Percentiles rank a stretch among this genome's conserved stretches.
Evolutionary conservation across 23 tunicate species (phyloP).

Genomic region (Halocynthia aurantium): DNA sequence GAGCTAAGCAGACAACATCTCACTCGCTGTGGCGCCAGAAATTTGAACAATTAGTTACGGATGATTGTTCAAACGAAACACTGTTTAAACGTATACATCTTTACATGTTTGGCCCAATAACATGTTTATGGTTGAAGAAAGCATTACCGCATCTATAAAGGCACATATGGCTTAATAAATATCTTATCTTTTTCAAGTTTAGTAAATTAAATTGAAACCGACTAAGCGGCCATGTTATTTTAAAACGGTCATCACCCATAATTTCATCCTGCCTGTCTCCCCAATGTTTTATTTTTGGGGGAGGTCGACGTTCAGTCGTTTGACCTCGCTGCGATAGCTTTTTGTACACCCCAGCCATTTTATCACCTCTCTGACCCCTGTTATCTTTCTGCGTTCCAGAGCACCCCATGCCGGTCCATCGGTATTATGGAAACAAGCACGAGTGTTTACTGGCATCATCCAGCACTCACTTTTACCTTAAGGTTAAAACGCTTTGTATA

Average conservation of each 20-base stretch:
- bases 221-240: no score
- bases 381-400: slow-evolving; percentile 16
- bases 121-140: slow-evolving; percentile 21
- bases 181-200: slow-evolving; percentile 4
- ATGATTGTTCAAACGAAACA: slow-evolving; percentile 23
- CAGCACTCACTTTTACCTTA: no score
- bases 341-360: slow-evolving; percentile 11
- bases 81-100: slow-evolving; percentile 1
- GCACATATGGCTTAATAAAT: background rate
- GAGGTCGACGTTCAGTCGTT: background rate
- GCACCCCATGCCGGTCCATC: slow-evolving; percentile 11
- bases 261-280: background rate
- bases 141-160: no score
- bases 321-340: slow-evolving; percentile 3
- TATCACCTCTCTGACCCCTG: slow-evolving; percentile 18
- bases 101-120: slow-evolving; percentile 22
- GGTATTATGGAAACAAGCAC: slow-evolving; percentile 18
- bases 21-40: slow-evolving; percentile 31
- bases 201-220: no score
- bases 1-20: slow-evolving; percentile 11
- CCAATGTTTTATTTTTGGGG: background rate
- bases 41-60: slow-evolving; percentile 32
- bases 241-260: no score
- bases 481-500: no score
- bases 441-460: background rate